These are phyloP conservation scores for Tridacna crocea DNA, from an alignment of 2,888 invertebrate species.

Conservation along the genomic window DNA sequence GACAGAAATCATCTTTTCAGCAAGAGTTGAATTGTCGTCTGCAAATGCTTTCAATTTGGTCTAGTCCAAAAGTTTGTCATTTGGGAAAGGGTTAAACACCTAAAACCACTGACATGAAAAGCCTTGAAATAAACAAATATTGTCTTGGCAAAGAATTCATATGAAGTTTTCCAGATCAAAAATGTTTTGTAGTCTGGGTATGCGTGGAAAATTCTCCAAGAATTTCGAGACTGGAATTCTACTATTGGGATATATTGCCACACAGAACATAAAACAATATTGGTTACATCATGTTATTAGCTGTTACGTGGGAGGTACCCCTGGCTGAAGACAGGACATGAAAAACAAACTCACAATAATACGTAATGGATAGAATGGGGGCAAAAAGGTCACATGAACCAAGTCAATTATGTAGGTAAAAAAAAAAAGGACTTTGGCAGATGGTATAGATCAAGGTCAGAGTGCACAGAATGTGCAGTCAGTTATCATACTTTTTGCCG, in stretches of 20 bases:
- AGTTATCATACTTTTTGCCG: no score
- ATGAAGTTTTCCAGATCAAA: not conserved
- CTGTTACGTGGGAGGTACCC: constrained; percentile 5
- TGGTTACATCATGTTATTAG: constrained; percentile 17
- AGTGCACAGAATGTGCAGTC: no score
- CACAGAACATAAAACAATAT: constrained; percentile 8
- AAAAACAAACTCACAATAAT: not conserved
- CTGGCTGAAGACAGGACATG: not conserved
- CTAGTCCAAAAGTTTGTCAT: no score
- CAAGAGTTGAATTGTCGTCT: no score
- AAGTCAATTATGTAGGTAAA: no score
- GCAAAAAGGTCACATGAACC: no score
- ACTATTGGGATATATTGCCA: constrained; percentile 11
- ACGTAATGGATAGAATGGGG: no score
- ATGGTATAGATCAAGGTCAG: no score
- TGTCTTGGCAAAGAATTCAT: not conserved
- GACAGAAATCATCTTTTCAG: no score
- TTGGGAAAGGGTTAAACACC: not conserved
- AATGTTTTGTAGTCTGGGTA: constrained; percentile 22
- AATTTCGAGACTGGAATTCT: constrained; percentile 2
- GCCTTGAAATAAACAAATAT: not conserved
- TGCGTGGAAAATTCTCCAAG: not conserved
- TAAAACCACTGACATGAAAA: not conserved
- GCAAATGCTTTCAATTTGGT: no score
- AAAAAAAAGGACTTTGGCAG: no score